A percentile compares a stretch with the other conserved stretches of the same genome.
phyloP scores from a whole-genome alignment of 2,797 vertebrate genomes.

The Tolypeutes matacus region DNA sequence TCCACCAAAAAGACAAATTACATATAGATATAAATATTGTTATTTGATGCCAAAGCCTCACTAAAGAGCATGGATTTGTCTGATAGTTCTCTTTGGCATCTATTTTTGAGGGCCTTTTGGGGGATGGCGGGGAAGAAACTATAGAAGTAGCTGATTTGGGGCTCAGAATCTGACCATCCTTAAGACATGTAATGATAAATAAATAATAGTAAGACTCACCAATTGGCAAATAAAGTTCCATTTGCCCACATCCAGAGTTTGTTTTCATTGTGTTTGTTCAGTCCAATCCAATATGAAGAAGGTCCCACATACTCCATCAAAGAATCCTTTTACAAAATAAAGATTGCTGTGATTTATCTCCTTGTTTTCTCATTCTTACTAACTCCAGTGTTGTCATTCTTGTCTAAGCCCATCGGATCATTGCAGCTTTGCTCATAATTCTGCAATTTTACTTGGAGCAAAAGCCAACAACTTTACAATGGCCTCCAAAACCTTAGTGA shows the following conservation, averaged over 20 bases:
- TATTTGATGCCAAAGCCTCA: neutral
- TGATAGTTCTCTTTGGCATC: neutral
- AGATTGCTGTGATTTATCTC: neutral
- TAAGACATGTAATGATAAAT: neutral
- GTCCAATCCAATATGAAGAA: slow-evolving; percentile 67
- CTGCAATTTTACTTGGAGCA: neutral
- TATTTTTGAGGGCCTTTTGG: neutral
- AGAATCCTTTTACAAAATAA: slow-evolving; percentile 59
- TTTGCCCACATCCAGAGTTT: slow-evolving; percentile 48
- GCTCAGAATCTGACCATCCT: neutral
- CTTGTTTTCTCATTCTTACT: neutral
- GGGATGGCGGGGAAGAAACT: neutral
- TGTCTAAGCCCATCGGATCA: neutral
- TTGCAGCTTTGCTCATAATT: neutral
- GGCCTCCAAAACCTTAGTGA: neutral
- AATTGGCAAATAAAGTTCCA: neutral
- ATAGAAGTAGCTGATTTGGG: neutral
- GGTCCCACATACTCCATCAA: neutral
- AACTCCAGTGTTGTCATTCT: neutral
- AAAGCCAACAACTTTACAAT: neutral
- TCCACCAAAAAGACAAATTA: neutral
- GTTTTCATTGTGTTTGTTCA: neutral
- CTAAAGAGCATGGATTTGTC: neutral
- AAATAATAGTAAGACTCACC: slow-evolving; percentile 43
- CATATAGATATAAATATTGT: neutral